Evolutionary conservation across 2,113 vertebrate species (phyloP).

Genomic region (Lepus timidus): DNA sequence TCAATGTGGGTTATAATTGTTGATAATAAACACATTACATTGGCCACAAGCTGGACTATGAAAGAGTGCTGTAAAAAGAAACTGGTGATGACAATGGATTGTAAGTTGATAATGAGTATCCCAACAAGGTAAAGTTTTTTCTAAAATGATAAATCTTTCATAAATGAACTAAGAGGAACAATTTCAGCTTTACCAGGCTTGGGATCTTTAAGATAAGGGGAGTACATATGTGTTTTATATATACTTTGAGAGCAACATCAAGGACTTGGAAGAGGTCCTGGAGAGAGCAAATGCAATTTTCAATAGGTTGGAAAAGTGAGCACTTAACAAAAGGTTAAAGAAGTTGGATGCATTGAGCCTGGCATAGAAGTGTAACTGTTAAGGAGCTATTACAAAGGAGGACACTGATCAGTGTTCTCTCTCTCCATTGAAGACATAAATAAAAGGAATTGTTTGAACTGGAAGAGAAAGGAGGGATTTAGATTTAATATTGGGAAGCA

Average conservation of each 20-base stretch:
- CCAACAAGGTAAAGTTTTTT: constrained; percentile 58
- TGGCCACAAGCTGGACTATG: constrained; percentile 48
- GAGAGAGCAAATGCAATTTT: constrained; percentile 2
- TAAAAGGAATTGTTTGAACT: constrained; percentile 8
- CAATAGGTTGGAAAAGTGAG: background rate
- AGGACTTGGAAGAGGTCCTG: constrained; percentile 12
- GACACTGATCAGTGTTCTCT: background rate
- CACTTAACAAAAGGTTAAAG: constrained; percentile 39
- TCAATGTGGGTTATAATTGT: constrained; percentile 36
- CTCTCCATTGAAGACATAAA: background rate
- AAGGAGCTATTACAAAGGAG: background rate
- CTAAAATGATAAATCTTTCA: background rate
- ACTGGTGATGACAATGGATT: constrained; percentile 38
- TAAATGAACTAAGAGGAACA: background rate
- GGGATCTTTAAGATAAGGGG: background rate
- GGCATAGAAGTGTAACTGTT: constrained; percentile 2
- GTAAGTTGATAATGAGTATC: constrained; percentile 15
- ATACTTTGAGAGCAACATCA: constrained; percentile 12
- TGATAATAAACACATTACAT: constrained; percentile 38
- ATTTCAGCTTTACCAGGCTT: background rate
- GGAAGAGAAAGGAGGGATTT: background rate
- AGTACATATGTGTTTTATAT: background rate
- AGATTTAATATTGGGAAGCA: background rate
- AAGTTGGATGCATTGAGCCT: background rate
- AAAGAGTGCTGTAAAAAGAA: constrained; percentile 27